Evolutionary conservation across 2,797 vertebrate species (phyloP).

Genomic region (Phoeniculus purpureus): DNA sequence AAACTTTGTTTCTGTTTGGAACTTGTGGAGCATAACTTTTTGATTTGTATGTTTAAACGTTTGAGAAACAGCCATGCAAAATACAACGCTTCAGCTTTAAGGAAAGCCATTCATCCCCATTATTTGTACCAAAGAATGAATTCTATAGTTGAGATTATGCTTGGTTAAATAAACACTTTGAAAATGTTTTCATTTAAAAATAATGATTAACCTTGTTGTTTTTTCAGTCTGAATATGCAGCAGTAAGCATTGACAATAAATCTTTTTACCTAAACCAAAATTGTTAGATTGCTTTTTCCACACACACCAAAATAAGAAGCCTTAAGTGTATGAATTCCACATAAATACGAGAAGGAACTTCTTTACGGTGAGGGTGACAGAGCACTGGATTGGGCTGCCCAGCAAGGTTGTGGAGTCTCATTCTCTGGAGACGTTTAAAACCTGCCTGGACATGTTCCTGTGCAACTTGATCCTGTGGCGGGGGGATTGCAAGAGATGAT

Average conservation of each 20-base stretch:
- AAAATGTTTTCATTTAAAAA: background rate
- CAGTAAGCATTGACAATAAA: background rate
- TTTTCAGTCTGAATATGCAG: background rate
- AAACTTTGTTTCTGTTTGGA: background rate
- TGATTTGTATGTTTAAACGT: background rate
- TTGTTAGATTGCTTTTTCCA: background rate
- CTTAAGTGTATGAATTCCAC: background rate
- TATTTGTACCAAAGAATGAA: background rate
- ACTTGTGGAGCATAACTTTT: background rate
- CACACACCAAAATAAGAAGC: background rate
- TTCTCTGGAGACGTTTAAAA: too few species aligned
- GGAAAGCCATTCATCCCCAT: background rate
- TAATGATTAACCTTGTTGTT: background rate
- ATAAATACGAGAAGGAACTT: too few species aligned
- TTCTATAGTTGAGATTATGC: background rate
- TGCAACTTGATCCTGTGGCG: too few species aligned
- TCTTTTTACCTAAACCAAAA: slow-evolving; percentile 6
- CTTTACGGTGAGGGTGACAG: too few species aligned
- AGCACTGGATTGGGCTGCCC: too few species aligned
- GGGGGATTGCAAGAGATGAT: too few species aligned
- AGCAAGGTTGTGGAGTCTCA: too few species aligned
- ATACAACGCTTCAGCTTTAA: background rate
- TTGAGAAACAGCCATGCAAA: background rate
- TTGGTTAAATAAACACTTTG: background rate
- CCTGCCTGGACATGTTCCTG: too few species aligned